These are phyloP conservation scores for Polypedilum vanderplanki DNA, from an alignment of 1,140 invertebrate genomes.

Conservation along the genomic window DNA sequence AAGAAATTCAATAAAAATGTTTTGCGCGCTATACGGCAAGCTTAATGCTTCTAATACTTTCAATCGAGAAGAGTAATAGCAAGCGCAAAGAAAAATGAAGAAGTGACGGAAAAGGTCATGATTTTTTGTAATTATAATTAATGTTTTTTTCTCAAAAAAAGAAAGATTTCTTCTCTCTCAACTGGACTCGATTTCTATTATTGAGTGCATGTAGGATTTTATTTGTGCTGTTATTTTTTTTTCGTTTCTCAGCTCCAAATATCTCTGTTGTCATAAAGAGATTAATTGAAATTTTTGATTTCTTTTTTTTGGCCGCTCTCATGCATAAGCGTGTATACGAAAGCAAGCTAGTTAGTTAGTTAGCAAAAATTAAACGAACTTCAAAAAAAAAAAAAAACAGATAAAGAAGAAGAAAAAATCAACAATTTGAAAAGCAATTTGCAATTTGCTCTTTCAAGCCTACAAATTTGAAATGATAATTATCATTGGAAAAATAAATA, in stretches of 20 bases:
- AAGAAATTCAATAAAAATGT: slow-evolving; percentile 20
- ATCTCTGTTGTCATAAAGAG: slow-evolving; percentile 11
- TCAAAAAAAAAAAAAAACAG: not conserved
- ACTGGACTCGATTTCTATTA: not conserved
- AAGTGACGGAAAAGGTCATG: slow-evolving; percentile 28
- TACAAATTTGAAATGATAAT: slow-evolving; percentile 21
- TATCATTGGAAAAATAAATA: slow-evolving; percentile 10
- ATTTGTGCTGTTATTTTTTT: not conserved
- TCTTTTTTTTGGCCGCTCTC: too few species aligned
- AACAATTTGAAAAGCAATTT: not conserved
- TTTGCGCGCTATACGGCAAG: slow-evolving; percentile 1
- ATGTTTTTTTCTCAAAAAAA: slow-evolving; percentile 21
- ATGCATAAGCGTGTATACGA: too few species aligned
- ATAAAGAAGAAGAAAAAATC: not conserved
- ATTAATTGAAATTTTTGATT: slow-evolving; percentile 17
- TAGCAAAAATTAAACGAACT: too few species aligned
- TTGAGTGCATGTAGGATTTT: not conserved
- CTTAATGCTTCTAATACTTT: slow-evolving; percentile 27
- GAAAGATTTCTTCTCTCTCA: not conserved
- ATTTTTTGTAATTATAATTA: slow-evolving; percentile 27
- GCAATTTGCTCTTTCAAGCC: not conserved
- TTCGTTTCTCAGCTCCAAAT: not conserved
- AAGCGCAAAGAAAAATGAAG: not conserved
- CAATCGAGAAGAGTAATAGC: not conserved
- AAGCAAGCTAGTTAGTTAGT: too few species aligned